phyloP scores from a whole-genome alignment of 2,113 vertebrate species.

The Indicator maculatus region DNA sequence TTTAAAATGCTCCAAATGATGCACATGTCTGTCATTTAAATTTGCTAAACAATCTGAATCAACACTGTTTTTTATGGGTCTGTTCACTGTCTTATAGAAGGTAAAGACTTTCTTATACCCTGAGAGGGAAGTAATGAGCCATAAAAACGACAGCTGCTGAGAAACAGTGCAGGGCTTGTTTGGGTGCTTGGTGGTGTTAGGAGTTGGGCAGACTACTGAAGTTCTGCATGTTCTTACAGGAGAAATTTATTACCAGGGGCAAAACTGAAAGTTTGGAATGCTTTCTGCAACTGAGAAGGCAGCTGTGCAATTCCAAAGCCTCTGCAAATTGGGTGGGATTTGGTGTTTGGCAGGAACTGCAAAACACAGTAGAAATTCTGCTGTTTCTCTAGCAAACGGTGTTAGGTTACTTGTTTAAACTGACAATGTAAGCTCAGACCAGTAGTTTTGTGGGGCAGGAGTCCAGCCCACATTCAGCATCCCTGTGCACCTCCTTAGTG shows the following conservation, averaged over 20 bases:
- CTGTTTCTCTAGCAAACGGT: background rate
- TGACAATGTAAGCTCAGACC: background rate
- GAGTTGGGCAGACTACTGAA: background rate
- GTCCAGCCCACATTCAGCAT: background rate
- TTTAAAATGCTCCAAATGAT: background rate
- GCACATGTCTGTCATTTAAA: background rate
- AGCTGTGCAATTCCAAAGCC: background rate
- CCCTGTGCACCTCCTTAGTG: background rate
- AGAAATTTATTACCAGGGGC: background rate
- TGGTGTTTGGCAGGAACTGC: background rate
- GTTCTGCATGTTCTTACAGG: accelerated
- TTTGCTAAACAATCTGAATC: background rate
- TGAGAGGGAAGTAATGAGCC: background rate
- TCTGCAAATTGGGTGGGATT: background rate
- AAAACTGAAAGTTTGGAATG: background rate
- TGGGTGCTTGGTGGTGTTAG: background rate
- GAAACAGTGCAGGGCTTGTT: background rate
- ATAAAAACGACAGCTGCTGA: background rate
- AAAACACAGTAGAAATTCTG: background rate
- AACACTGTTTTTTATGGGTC: background rate
- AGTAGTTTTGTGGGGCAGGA: background rate
- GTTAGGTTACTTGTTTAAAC: background rate
- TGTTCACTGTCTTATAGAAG: background rate
- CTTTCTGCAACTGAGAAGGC: background rate
- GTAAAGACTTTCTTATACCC: background rate